Base-by-base conservation (phyloP, 2,113 vertebrate species). In the Halcyon senegalensis region DNA sequence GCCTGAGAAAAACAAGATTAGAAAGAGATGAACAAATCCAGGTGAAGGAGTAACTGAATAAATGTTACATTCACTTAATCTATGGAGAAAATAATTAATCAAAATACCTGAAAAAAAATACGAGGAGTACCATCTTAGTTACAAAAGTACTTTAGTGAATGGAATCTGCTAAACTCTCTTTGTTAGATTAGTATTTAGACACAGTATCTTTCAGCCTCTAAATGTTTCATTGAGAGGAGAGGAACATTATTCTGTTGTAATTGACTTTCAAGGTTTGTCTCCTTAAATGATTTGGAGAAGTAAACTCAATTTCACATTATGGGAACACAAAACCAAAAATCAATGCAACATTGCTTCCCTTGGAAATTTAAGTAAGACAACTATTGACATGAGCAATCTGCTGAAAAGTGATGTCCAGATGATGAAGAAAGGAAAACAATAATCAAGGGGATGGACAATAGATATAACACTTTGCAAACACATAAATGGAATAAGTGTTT, bases 231-330 rank as follows among this genome's bases (percentile, higher is more conserved):
- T 46, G 46, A n/a, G 74, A 79, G 8, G 5, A 89, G 53, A 72
- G 13, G 11, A 81, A 14, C 28, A 55, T 75, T 82, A 4, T 60
- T 82, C 21, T 77, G 17, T n/a, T 56, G 11, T 77, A 85, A 94
- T 16, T 68, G 55, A 66, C 63, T 89, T 87, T 48, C 1, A 15
- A 76, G 41, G 14, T 13, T 43, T 93, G 37, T 16, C 10, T 94
- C 7, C 1, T 88, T 88, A 67, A 95, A 80, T 20, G 13, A 46
- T 90, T 94, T 35, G 44, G n/a, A 91, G 75, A 93, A 82, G 25
- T 50, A 83, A 96, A 94, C 50, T 85, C 70, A 83, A 55, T 90
- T 80, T 91, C 84, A 77, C 59, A 74, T 83, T 88, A 67, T 55
- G 48, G 50, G 46, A 90, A 62, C 13, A 78, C 1, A 27, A 41